Evolutionary conservation across 2,888 invertebrate genomes (phyloP).

Genomic region (Meliscaeva auricollis): DNA sequence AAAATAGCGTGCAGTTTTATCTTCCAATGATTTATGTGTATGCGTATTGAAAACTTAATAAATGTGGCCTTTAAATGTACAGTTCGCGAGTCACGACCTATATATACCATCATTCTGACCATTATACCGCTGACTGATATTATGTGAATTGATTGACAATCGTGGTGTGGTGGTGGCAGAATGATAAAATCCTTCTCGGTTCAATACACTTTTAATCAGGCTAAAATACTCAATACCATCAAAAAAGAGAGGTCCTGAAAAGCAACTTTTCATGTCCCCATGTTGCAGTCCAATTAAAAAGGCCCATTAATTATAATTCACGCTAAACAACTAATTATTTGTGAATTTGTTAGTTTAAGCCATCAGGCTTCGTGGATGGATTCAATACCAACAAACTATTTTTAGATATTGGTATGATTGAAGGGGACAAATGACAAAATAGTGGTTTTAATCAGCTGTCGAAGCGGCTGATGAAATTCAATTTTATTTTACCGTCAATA

Average conservation of each 20-base stretch:
- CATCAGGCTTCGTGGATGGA: background rate
- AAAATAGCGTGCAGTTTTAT: background rate
- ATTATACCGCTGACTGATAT: no score
- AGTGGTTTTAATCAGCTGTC: slow-evolving; percentile 53
- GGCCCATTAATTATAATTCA: slow-evolving; percentile 57
- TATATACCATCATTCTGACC: no score
- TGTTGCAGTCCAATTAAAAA: slow-evolving; percentile 56
- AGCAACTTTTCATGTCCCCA: no score
- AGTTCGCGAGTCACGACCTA: no score
- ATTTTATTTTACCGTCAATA: slow-evolving; percentile 36
- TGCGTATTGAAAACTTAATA: background rate
- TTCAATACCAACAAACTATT: background rate
- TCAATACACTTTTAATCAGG: no score
- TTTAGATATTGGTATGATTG: background rate
- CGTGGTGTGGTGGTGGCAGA: no score
- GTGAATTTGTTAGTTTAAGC: slow-evolving; percentile 54
- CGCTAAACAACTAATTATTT: slow-evolving; percentile 59
- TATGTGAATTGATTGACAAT: no score
- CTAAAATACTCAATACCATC: no score
- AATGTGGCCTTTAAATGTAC: no score
- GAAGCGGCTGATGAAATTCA: slow-evolving; percentile 45
- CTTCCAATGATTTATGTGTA: background rate
- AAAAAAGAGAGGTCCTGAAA: no score
- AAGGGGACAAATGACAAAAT: background rate
- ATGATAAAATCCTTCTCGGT: no score